These are phyloP conservation scores for Coregonus clupeaformis DNA, from an alignment of 2,113 vertebrate genomes.

Conservation along the genomic window DNA sequence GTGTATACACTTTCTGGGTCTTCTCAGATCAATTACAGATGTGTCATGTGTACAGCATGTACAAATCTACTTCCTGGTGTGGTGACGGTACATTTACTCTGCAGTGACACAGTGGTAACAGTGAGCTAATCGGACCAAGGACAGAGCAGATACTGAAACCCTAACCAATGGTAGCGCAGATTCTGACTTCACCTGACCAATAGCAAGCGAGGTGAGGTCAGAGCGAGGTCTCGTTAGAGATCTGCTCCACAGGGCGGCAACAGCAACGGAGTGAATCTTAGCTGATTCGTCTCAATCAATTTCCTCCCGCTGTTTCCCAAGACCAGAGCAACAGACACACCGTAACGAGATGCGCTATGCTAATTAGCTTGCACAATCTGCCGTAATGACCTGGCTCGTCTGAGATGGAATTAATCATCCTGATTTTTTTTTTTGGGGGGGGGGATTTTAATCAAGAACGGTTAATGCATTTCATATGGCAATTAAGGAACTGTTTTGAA, in stretches of 20 bases:
- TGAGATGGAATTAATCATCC: constrained; percentile 38
- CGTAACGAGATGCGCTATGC: constrained; percentile 53
- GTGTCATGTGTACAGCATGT: background rate
- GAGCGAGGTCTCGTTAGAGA: background rate
- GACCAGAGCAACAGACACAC: constrained; percentile 2
- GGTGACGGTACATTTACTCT: background rate
- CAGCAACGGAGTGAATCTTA: background rate
- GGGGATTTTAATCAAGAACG: constrained; percentile 8
- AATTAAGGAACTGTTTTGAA: background rate
- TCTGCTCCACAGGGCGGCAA: background rate
- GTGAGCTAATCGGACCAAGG: background rate
- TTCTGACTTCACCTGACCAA: background rate
- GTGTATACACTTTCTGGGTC: background rate
- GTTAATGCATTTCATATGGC: constrained; percentile 1
- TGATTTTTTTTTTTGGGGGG: background rate
- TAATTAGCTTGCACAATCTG: constrained; percentile 55
- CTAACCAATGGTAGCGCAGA: background rate
- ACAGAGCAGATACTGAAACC: background rate
- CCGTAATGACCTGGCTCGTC: constrained; percentile 38
- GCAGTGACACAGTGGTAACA: background rate
- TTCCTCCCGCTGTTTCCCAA: background rate
- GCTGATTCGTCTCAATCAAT: background rate
- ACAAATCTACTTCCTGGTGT: background rate
- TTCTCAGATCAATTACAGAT: background rate
- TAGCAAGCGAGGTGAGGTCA: background rate